A percentile compares a stretch with the other conserved stretches of the same genome.
Conservation (phyloP, 2,113 vertebrate genomes). For the Platysteira castanea region DNA sequence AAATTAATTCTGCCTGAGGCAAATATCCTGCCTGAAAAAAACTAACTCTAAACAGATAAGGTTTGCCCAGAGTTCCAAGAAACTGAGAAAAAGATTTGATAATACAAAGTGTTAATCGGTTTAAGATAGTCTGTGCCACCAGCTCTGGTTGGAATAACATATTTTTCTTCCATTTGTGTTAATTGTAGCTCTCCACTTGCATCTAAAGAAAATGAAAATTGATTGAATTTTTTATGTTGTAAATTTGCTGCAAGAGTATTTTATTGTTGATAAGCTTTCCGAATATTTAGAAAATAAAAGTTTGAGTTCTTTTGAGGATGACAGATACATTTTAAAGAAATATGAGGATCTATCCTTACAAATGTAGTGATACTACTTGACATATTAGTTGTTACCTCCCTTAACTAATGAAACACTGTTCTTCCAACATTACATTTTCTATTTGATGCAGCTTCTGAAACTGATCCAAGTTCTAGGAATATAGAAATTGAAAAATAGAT, state of each 20-base stretch:
- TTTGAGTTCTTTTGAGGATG: not conserved
- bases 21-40: not conserved
- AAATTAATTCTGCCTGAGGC: not conserved
- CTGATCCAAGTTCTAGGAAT: not conserved
- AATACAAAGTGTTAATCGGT: not conserved
- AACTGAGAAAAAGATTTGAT: not conserved
- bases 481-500: not conserved
- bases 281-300: not conserved
- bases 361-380: not conserved
- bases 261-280: not conserved
- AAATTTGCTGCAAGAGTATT: not conserved
- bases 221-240: not conserved
- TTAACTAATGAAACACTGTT: not conserved
- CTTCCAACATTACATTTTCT: not conserved
- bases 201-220: not conserved
- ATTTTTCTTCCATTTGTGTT: not conserved
- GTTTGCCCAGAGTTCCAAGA: not conserved
- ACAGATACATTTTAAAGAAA: not conserved
- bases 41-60: not conserved
- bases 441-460: not conserved
- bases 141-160: not conserved
- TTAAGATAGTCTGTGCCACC: not conserved
- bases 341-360: not conserved
- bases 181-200: not conserved
- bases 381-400: not conserved